phyloP scores from a whole-genome alignment of 1,140 invertebrate species.

The Odontomachus brunneus region DNA sequence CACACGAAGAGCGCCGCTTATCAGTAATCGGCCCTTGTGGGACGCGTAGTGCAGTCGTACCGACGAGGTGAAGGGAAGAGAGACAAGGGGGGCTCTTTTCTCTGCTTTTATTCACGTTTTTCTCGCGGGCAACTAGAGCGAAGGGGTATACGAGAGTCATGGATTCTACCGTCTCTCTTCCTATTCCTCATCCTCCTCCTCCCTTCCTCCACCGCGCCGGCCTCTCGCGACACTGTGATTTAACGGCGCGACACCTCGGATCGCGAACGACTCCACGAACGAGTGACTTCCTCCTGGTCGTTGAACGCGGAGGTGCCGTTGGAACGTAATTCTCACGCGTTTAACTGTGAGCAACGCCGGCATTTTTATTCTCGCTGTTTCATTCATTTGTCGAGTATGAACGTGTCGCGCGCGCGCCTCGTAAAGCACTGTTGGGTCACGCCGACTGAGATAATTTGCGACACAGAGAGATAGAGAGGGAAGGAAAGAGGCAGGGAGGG shows the following conservation, averaged over 20 bases:
- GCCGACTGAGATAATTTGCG: constrained; percentile 11
- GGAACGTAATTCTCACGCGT: constrained; percentile 29
- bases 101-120: constrained; percentile 44
- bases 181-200: neutral
- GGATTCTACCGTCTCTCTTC: neutral
- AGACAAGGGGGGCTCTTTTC: constrained; percentile 15
- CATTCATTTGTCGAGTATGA: constrained; percentile 15
- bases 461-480: neutral
- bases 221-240: constrained; percentile 29
- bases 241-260: constrained; percentile 45
- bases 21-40: constrained; percentile 59
- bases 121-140: constrained; percentile 3
- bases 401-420: neutral
- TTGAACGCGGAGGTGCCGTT: constrained; percentile 26
- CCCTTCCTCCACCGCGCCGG: neutral
- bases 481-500: too few species aligned
- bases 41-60: constrained; percentile 30
- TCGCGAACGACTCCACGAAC: constrained; percentile 33
- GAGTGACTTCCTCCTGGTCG: constrained; percentile 39
- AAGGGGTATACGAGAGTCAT: constrained; percentile 21
- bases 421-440: constrained; percentile 16
- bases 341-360: constrained; percentile 26
- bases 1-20: constrained; percentile 66
- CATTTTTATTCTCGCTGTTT: constrained; percentile 14
- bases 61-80: neutral